Evolutionary conservation across 1,140 invertebrate species (phyloP), one percentile per base, ranked within the genome.

Genomic region (Microplitis mediator): DNA sequence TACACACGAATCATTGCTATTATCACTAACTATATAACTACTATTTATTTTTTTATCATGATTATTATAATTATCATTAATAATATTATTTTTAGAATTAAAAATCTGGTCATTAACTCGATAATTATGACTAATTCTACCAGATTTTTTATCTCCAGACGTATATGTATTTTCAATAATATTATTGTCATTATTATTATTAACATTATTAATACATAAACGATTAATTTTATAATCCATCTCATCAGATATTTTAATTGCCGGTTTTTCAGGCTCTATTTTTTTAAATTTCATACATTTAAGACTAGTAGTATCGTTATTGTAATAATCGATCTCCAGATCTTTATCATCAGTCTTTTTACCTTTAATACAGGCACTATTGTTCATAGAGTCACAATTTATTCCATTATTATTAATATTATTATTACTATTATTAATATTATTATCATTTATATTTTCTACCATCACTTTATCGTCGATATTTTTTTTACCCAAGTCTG

Each of bases 331-430:
- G 23, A 50, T 67, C 31, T 50, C 16, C 51, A 67, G 64, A 67
- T 54, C 64, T 50, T 67, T 23, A 64, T 75, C 74, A 69, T 84
- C 81, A 84, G 82, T 84, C 81, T 81, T 83, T 84, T 81, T 77
- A 66, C 73, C 75, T 73, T 16, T n/a, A 71, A 56, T 70, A 31
- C 74, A 56, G 72, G 65, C 69, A 64, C 36, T 45, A 4, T 75
- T 54, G 3, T 11, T 56, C 4, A 35, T 23, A 39, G 58, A n/a
- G 39, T 51, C 13, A 62, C 36, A 32, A 5, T 66, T 71, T 69
- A 62, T 51, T 16, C 5, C 14, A 3, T 45, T 6, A 13, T 14
- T 2, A 14, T 61, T 6, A 13, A 11, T 2, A 14, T 61, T 45
- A 3, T 13, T 35, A 8, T 56, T 14, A 65, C 11, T 16, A 61